These are phyloP conservation scores for Odontophorus gujanensis DNA, from an alignment of 2,113 vertebrate genomes.

Conservation along the genomic window DNA sequence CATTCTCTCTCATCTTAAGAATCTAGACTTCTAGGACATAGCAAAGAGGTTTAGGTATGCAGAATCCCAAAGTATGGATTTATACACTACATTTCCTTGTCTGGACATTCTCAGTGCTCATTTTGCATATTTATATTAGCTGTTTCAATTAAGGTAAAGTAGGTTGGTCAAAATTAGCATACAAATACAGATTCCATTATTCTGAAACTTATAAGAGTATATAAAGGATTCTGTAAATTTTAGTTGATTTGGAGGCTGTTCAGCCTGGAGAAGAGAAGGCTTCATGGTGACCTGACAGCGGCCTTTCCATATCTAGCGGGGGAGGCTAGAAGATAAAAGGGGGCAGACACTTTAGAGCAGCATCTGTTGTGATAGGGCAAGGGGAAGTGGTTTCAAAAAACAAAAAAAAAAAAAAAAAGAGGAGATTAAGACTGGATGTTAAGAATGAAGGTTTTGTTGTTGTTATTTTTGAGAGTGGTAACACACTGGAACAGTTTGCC, in stretches of 20 bases:
- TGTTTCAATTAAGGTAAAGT: background rate
- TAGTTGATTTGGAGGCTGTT: background rate
- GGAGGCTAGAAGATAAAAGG: too few species aligned
- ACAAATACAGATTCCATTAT: background rate
- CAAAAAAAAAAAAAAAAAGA: too few species aligned
- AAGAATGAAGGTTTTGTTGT: too few species aligned
- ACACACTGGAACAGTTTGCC: background rate
- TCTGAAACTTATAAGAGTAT: background rate
- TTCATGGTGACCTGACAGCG: too few species aligned
- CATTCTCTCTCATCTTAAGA: background rate
- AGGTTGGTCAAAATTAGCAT: background rate
- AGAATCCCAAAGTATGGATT: background rate
- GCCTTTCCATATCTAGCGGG: too few species aligned
- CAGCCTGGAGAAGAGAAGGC: too few species aligned
- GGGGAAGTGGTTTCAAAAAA: too few species aligned
- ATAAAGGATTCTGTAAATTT: background rate
- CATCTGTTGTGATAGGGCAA: too few species aligned
- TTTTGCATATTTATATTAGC: background rate
- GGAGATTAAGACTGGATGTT: too few species aligned
- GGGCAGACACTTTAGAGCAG: too few species aligned
- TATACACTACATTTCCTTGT: background rate
- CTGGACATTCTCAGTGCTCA: background rate
- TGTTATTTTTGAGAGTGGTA: background rate
- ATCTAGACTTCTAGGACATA: background rate
- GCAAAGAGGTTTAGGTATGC: background rate